Evolutionary conservation across 2,797 vertebrate genomes (phyloP), one percentile per base, ranked within the genome.

Genomic region (Pogoniulus pusillus): DNA sequence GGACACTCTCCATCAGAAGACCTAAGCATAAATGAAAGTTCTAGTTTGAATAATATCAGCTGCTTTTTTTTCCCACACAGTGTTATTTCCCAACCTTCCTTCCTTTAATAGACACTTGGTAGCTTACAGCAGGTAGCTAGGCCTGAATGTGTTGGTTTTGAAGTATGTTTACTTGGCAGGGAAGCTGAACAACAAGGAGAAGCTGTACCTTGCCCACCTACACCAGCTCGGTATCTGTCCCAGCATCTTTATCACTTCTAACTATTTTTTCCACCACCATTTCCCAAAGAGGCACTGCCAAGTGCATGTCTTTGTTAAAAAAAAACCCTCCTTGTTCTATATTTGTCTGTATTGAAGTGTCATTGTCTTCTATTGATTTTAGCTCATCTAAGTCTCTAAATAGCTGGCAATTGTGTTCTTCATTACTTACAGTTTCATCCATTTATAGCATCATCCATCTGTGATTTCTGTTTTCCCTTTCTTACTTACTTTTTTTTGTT

Each of bases 361-460:
- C 63, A 90, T 85, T 95, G 63, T 88, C 27, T 81, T 84, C 39
- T 83, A 74, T 69, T 82, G 64, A 66, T 80, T 96, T 94, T 85
- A 94, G 83, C 45, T 60, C 71, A 81, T 85, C 18, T 89, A 89
- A 90, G 23, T n/a, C 70, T 87, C 62, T 86, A 85, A 91, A 82
- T 73, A 94, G 66, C 63, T 91, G 22, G 80, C 49, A 86, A 49
- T 70, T 87, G 30, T 23, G 7, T 71, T 93, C 29, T 64, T 91
- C 53, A 68, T 78, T 94, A 81, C 92, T 96, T 89, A 79, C 39
- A 84, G 19, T 75, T 95, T 91, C 30, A 32, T 87, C 63, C 32
- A 87, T 81, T 91, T 88, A 94, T 91, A 86, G 57, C 27, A 82
- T 54, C 47, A 74, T 72, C 74, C 60, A 89, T 93, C 87, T 95